Conservation (phyloP, 1,140 invertebrate genomes). For the Episyrphus balteatus region DNA sequence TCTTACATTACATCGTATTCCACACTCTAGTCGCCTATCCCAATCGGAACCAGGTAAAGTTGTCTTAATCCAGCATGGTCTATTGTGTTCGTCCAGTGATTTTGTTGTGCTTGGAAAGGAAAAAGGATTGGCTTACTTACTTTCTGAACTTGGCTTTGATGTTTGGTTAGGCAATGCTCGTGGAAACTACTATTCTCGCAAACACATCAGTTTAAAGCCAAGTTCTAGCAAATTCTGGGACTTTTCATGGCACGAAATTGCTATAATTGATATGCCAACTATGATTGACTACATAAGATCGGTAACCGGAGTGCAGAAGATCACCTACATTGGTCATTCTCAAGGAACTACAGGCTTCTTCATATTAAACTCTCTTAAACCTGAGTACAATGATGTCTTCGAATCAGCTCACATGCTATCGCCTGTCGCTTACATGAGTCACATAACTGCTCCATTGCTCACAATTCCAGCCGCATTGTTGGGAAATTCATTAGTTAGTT, state of each 20-base stretch:
- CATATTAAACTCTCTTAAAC: conserved; percentile 43
- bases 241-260: conserved; percentile 61
- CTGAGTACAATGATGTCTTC: conserved; percentile 52
- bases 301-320: conserved; percentile 38
- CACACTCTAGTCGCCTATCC: conserved; percentile 9
- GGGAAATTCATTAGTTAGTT: no score
- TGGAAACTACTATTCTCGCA: conserved; percentile 39
- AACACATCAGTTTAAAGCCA: conserved; percentile 38
- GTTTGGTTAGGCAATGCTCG: conserved; percentile 46
- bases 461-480: conserved; percentile 11
- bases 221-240: conserved; percentile 38
- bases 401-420: conserved; percentile 44
- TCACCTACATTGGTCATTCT: conserved; percentile 54
- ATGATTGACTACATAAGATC: conserved; percentile 52
- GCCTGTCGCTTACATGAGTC: conserved; percentile 35
- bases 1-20: conserved; percentile 42
- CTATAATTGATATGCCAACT: conserved; percentile 53
- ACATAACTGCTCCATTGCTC: conserved; percentile 12
- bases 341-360: conserved; percentile 45
- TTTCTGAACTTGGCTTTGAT: conserved; percentile 61
- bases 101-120: conserved; percentile 55
- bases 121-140: conserved; percentile 41
- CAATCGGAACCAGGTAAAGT: conserved; percentile 31
- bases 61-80: conserved; percentile 57
- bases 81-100: conserved; percentile 59